Base-by-base conservation (phyloP, 2,888 invertebrate genomes). In the Clanis bilineata region DNA sequence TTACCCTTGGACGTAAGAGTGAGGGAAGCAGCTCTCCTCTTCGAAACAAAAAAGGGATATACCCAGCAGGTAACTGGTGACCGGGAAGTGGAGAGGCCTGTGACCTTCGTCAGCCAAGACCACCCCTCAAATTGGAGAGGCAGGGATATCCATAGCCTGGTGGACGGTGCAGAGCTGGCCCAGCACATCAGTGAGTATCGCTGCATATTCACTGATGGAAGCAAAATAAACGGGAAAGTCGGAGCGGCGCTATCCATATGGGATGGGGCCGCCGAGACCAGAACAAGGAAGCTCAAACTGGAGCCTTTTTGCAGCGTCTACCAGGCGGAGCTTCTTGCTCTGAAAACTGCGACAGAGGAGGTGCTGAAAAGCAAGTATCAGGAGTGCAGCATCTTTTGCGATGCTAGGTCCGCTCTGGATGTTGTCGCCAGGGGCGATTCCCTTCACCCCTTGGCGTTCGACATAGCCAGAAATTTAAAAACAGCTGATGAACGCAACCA, bases 141-240 rank as follows among this genome's bases (percentile, higher is more conserved):
- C 1, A 15, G 4, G 18, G 1, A 21, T 21, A 2, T 22, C 6
- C 18, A 44, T 0, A 2, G 43, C 9, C 43, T 44, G 43, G 43
- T 44, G 21, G 43, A 44, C 43, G 43, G 43, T 44, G 43, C 43
- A 44, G 43, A 21, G 22, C 2, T 44, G 43, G 10, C 2, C 21
- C 43, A 44, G 9, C 18, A 15, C 3, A 15, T 1, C 4, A 2
- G 18, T 18, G 41, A 9, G 4, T 4, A 5, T 5, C 1, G 4
- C 5, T 3, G 23, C 23, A 64, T 65, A 2, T 66, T 54, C 60
- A 67, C 69, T 0, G 66, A 69, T 38, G 67, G 65, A 9, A 65
- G 65, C 28, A 64, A 58, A 36, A 64, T 67, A 6, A 62, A 59
- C n/a, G 68, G 64, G 0, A 56, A 58, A n/a, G 65, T 66, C 1